Base-by-base conservation (phyloP, 2,113 vertebrate genomes). In the Pseudolaguvia tuberculata region DNA sequence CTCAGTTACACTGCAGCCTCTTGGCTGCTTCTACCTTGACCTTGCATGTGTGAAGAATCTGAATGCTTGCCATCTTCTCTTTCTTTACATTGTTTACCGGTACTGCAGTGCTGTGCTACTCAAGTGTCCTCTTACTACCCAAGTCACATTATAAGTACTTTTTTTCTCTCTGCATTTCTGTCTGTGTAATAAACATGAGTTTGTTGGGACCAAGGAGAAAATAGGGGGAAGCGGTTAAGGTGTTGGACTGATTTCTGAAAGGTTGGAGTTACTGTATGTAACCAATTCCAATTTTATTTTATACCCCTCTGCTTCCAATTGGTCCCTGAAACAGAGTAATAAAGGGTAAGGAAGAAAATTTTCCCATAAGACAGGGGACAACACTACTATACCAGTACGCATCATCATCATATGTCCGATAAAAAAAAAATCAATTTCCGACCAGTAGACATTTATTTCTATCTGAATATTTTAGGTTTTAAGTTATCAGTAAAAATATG, bases 41-140 rank as follows among this genome's bases (percentile, higher is more conserved):
- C 80, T 78, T 78, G 76, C 76, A 78, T 61, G 73, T 75, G 68
- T 72, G 68, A 56, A 61, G 52, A 69, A 71, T 65, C 70, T 52
- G 57, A 39, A 12, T 9, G 55, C 42, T 17, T 39, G 21, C 35
- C 50, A 23, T 6, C 31, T 76, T 14, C 27, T 61, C 39, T 18
- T 61, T 13, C 39, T 69, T 59, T 69, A 39, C 42, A 62, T 76
- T 76, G 25, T 76, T 69, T 39, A 48, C 23, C 39, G 45, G 27
- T 67, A 53, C 75, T 70, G 31, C 35, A 70, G 47, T 70, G 56
- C 21, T 73, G 42, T 61, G 55, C 39, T 57, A 42, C 51, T 21
- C 17, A 15, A n/a, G 31, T 20, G 23, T 23, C 20, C 39, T 61
- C 47, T 62, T 9, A 25, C 52, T 52, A 51, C 17, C 57, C 35